These are phyloP conservation scores for Eumacrocentrus americanus DNA, from an alignment of 2,888 invertebrate species.

Conservation along the genomic window DNA sequence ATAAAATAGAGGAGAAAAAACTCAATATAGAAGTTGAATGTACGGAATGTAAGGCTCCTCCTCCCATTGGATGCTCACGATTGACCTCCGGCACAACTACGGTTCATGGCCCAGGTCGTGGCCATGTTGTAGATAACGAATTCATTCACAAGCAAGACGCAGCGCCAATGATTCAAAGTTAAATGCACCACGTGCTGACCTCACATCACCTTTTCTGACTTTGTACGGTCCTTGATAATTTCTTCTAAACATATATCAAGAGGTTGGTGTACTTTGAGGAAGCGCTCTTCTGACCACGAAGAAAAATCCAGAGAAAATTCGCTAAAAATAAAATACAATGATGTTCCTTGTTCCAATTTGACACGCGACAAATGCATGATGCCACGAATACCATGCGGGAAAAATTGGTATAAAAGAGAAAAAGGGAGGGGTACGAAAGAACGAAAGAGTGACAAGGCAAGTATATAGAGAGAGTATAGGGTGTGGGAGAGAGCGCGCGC, in stretches of 20 bases:
- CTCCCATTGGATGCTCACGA: slow-evolving; percentile 12
- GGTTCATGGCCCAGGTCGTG: slow-evolving; percentile 47
- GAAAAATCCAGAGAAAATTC: no score
- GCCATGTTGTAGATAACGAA: slow-evolving; percentile 50
- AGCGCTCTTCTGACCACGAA: no score
- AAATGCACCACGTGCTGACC: slow-evolving; percentile 15
- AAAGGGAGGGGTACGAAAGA: neutral
- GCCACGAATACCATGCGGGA: slow-evolving; percentile 5
- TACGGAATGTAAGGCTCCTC: neutral
- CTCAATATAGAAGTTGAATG: slow-evolving; percentile 4
- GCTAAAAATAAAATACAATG: no score
- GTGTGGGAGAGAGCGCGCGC: slow-evolving; percentile 3
- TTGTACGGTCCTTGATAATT: neutral
- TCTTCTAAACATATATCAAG: neutral
- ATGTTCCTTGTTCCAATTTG: slow-evolving; percentile 19
- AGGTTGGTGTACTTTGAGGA: no score
- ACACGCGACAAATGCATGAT: slow-evolving; percentile 4
- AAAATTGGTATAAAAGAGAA: slow-evolving; percentile 6
- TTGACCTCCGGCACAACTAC: no score
- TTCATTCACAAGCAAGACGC: slow-evolving; percentile 49
- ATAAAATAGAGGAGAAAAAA: neutral
- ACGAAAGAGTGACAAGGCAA: neutral
- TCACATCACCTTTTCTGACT: slow-evolving; percentile 7
- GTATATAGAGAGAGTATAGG: neutral
- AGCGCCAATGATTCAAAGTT: slow-evolving; percentile 2